Percentiles rank a stretch among this genome's conserved stretches.
These are phyloP conservation scores for Paguma larvata DNA, from an alignment of 2,797 vertebrate species.

Conservation along the genomic window DNA sequence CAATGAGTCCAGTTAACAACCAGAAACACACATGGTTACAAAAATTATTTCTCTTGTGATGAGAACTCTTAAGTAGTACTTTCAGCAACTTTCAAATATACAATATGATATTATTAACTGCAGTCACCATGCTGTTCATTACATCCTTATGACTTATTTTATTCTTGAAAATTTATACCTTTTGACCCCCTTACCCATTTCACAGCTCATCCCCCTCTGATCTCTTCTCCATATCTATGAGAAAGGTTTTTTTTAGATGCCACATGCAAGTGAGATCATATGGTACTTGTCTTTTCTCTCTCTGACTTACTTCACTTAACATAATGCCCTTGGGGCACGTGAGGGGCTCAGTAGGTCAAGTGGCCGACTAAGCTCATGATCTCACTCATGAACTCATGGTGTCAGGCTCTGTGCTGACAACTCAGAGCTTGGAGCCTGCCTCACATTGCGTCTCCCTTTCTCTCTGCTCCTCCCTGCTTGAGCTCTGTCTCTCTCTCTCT, in stretches of 20 bases:
- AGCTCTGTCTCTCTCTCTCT: too few species aligned
- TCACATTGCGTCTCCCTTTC: too few species aligned
- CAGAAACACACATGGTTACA: neutral
- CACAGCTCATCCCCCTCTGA: fast-evolving
- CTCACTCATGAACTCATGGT: too few species aligned
- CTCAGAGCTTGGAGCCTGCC: too few species aligned
- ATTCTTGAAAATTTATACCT: neutral
- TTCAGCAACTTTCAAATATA: neutral
- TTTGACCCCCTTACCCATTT: neutral
- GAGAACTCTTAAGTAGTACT: neutral
- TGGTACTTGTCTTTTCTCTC: neutral
- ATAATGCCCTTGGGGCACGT: neutral
- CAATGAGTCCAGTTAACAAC: neutral
- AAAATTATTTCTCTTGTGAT: neutral
- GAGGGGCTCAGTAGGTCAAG: too few species aligned
- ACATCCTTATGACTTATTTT: neutral
- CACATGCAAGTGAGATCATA: neutral
- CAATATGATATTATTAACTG: neutral
- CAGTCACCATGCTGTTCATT: neutral
- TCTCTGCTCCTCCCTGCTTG: too few species aligned
- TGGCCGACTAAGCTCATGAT: too few species aligned
- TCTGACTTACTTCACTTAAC: neutral
- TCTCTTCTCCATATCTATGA: neutral
- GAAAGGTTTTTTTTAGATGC: neutral
- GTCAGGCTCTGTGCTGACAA: too few species aligned